Conservation (phyloP, 2,888 invertebrate genomes). For the Orthosia incerta region DNA sequence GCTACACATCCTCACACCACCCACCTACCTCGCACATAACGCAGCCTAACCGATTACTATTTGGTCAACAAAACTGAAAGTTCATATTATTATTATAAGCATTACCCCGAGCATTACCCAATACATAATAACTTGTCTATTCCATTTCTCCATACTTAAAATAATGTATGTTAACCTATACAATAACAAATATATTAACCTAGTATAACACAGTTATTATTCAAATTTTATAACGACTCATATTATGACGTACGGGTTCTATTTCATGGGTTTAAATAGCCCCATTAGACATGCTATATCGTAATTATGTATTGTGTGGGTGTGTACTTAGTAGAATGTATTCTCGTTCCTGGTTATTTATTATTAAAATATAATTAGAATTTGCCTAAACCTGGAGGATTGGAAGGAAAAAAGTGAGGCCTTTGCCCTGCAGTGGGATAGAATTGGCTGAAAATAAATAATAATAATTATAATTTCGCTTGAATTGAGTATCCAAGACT, state of each 20-base stretch:
- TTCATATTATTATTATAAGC: background rate
- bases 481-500: no score
- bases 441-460: no score
- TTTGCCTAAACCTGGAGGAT: no score
- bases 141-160: background rate
- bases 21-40: no score
- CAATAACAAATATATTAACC: constrained; percentile 26
- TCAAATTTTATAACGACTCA: constrained; percentile 54
- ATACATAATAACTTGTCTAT: background rate
- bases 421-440: no score
- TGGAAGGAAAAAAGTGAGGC: no score
- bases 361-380: no score
- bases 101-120: background rate
- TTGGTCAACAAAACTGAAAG: background rate
- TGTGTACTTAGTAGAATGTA: background rate
- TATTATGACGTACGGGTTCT: constrained; percentile 11
- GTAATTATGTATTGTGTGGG: constrained; percentile 23
- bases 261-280: constrained; percentile 30
- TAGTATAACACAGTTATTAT: constrained; percentile 48
- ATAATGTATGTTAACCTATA: constrained; percentile 35
- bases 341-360: background rate
- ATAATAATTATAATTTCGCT: no score
- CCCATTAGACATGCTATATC: constrained; percentile 42
- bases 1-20: no score
- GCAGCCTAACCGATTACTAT: no score